Evolutionary conservation across 2,797 vertebrate genomes (phyloP), one percentile per base, ranked within the genome.

Genomic region (Neosilurus mollespiculum): DNA sequence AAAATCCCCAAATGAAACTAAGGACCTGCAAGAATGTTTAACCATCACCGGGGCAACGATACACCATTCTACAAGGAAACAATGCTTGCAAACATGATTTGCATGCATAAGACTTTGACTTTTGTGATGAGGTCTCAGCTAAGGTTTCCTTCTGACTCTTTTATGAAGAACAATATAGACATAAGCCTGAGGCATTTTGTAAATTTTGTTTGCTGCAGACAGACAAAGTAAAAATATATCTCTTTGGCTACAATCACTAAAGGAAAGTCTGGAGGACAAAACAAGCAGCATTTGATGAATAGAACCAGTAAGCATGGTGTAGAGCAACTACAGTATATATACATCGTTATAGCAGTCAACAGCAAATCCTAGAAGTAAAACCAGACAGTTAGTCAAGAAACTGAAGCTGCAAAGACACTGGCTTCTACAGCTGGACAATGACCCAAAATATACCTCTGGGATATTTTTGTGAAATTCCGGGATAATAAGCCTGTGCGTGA

Each of bases 321-420:
- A 22, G 15, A 64, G n/a, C 20, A 24, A 62, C 58, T 10, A 43
- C 8, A 43, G 43, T 43, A 43, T 43, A 43, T 43, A 8, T 43
- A 8, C 43, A 30, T 43, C 8, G 43, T 43, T 43, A 43, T 64
- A 18, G 22, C 22, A 78, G 12, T 12, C 34, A 76, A 20, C 26
- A 76, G 30, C 54, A 58, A 37, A 76, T 58, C 58, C 7, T 75
- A 56, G 10, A 75, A 75, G 22, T 26, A 58, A 58, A 58, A 75
- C 26, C 30, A 53, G 12, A 56, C 54, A 49, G 67, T 24, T 49
- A 71, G 18, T 26, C 62, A 49, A 58, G 15, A 22, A 70, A 70
- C 6, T 70, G 18, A 70, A 70, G 37, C 67, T 43, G 16, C 43
- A 72, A 72, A 30, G 16, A 58, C 9, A 4, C 53, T 20, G 9